Percentiles rank a stretch among this genome's conserved stretches.
phyloP scores from a whole-genome alignment of 2,797 vertebrate genomes.

The Apogon hyalosoma region DNA sequence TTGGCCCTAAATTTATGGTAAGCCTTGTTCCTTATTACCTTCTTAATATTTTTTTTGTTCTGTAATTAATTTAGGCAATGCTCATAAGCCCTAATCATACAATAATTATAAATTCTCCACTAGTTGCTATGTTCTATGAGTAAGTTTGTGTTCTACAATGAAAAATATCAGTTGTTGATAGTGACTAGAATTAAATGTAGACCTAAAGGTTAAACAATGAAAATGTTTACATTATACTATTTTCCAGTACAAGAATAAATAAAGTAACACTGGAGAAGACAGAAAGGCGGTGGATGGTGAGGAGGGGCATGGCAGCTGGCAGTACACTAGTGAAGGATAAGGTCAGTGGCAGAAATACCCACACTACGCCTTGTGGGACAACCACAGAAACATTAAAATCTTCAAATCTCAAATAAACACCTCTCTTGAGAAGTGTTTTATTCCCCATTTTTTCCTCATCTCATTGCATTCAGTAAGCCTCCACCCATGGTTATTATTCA shows the following conservation, averaged over 20 bases:
- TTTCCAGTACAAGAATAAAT: constrained; percentile 29
- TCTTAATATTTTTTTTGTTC: too few species aligned
- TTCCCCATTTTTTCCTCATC: constrained; percentile 28
- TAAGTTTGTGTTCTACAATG: too few species aligned
- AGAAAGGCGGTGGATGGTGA: constrained; percentile 14
- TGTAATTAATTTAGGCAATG: too few species aligned
- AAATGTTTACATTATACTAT: constrained; percentile 16
- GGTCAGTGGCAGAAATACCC: constrained; percentile 78
- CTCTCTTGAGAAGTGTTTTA: constrained; percentile 58
- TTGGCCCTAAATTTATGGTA: too few species aligned
- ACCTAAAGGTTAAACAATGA: neutral
- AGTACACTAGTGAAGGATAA: constrained; percentile 64
- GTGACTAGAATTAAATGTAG: too few species aligned
- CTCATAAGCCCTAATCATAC: too few species aligned
- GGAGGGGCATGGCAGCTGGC: constrained; percentile 61
- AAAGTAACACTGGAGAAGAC: constrained; percentile 31
- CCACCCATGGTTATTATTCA: constrained; percentile 78
- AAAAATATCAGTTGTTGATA: too few species aligned
- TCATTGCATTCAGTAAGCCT: constrained; percentile 73
- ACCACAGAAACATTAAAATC: constrained; percentile 74
- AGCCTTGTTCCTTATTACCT: too few species aligned
- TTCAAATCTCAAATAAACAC: constrained; percentile 79
- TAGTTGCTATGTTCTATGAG: too few species aligned
- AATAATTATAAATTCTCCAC: too few species aligned
- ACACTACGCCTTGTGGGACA: constrained; percentile 58